Evolutionary conservation across 2,797 vertebrate species (phyloP), one percentile per base, ranked within the genome.

Genomic region (Acridotheres tristis): DNA sequence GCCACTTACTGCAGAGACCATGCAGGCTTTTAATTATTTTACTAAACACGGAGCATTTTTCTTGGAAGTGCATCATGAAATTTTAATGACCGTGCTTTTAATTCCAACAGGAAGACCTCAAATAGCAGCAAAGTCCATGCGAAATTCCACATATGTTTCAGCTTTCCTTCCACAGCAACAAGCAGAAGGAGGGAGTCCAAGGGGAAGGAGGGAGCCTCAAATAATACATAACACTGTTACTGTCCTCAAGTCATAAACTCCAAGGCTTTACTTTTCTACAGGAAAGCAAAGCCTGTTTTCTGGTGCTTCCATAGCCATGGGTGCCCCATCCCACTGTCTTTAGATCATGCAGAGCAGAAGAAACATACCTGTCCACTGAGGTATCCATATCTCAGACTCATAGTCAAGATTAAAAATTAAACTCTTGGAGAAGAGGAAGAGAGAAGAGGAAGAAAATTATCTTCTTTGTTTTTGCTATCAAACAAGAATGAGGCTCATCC

Each of bases 1-100:
- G 42, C 69, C 66, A 43, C 75, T 90, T 79, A 74, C 65, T 88
- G 87, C 59, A 92, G 81, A 85, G 86, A 77, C 16, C 66, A 84
- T 32, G 29, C 79, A 89, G 85, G 43, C 80, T 96, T 84, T 92
- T 95, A 79, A 96, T 94, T 77, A 94, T 95, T 96, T 95, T 85
- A 62, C 92, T 88, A 72, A 91, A 79, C 45, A 80, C 29, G 53
- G n/a, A 63, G 45, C 13, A 29, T 72, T 91, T 85, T 95, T 88
- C 92, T 94, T 91, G 77, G 84, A 95, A 90, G 71, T 38, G 45
- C 30, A 51, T 68, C 6, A 72, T 94, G 93, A 93, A 94, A 93
- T 90, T 69, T 77, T 93, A 91, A 94, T 92, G 73, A 67, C 48
- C 15, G 2, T 14, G 26, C 62, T 96, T 95, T 85, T 90, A 89